These are phyloP conservation scores for Semotilus atromaculatus DNA, from an alignment of 2,797 vertebrate genomes.

Conservation along the genomic window DNA sequence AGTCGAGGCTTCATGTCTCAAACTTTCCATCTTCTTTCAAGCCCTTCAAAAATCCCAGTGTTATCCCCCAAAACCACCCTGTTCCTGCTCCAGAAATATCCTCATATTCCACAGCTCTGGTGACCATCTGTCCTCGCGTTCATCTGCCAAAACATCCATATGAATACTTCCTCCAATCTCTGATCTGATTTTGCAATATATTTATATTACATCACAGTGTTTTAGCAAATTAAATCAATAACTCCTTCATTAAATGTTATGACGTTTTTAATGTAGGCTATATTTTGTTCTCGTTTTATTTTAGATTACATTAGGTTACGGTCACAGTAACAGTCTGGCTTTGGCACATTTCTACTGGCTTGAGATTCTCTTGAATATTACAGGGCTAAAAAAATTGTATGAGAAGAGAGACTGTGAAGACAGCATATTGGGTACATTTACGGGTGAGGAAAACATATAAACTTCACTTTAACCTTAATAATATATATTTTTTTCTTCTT, in stretches of 20 bases:
- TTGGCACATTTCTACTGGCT: not conserved
- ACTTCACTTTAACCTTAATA: not conserved
- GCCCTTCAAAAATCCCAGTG: not conserved
- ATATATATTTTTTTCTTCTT: not conserved
- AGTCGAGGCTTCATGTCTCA: slow-evolving; percentile 6
- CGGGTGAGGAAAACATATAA: not conserved
- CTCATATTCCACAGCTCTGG: slow-evolving; percentile 39
- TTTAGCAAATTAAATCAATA: not conserved
- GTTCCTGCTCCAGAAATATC: slow-evolving; percentile 41
- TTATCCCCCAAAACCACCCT: slow-evolving; percentile 37
- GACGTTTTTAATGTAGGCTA: not conserved
- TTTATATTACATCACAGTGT: not conserved
- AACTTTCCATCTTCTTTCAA: slow-evolving; percentile 31
- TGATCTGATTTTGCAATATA: not conserved
- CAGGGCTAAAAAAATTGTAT: not conserved
- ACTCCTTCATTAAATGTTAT: not conserved
- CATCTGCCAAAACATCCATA: slow-evolving; percentile 23
- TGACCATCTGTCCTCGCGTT: slow-evolving; percentile 35
- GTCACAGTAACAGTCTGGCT: not conserved
- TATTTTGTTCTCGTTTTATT: not conserved
- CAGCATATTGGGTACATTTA: not conserved
- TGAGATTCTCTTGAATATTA: slow-evolving; percentile 11
- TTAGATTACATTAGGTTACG: not conserved
- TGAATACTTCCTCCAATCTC: slow-evolving; percentile 6
- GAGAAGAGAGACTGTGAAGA: not conserved